Evolutionary conservation across 2,113 vertebrate species (phyloP), one percentile per base, ranked within the genome.

Genomic region (Gasterosteus nipponicus): DNA sequence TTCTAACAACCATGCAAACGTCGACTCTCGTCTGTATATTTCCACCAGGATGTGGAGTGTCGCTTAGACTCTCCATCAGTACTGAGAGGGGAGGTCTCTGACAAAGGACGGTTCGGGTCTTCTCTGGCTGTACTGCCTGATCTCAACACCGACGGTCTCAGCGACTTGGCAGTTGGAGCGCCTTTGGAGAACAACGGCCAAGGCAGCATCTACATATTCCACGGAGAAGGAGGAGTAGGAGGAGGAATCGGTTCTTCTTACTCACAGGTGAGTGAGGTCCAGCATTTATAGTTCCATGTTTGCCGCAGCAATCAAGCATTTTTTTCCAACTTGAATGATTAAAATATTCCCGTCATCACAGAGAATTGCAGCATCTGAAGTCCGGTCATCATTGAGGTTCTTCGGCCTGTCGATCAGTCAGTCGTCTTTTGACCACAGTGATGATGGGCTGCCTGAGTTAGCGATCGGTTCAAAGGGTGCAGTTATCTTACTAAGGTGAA

Each of bases 171-270:
- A 1, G 68, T 95, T 18, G 94, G 94, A 64, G 94, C 94, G 1
- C 93, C 93, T 73, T 62, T 94, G 78, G 94, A 95, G 68, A 88
- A 94, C 9, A 10, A 86, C 0, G 87, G 90, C 4, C 76, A 91
- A 65, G 94, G 94, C n/a, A 89, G 91, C 68, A 76, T 95, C 75
- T 95, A 95, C 80, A 91, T 95, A 66, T 95, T 94, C 72, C 79
- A 88, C 3, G 87, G 93, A 0, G 72, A 73, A 39, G 44, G 69
- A 35, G 8, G 16, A 18, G 35, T 38, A 38, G 2, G 7, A 53
- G 2, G 7, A 53, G 62, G 42, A 56, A 87, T 95, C 61, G 78
- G 33, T 10, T 7, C 75, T 2, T 29, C 10, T 7, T 89, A 86
- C 60, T 92, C 94, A 41, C 94, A 95, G 92, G 94, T 94, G 41